These are phyloP conservation scores for Phylloscopus trochilus DNA, from an alignment of 2,113 vertebrate species.

Conservation along the genomic window DNA sequence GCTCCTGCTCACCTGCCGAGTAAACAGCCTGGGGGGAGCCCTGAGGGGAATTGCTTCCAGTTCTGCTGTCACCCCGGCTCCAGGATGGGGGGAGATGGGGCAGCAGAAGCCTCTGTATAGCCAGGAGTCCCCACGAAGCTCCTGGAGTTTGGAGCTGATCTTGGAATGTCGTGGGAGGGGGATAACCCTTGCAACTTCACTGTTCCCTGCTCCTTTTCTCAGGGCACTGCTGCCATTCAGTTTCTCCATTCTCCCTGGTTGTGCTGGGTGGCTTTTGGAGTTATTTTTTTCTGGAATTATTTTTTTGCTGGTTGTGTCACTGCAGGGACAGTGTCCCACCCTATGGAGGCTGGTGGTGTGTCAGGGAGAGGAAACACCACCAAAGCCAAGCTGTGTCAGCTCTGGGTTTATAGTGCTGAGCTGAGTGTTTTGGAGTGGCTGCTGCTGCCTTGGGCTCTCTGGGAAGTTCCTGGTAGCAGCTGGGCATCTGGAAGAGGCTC, in stretches of 20 bases:
- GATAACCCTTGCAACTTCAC: background rate
- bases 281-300: background rate
- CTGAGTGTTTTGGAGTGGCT: background rate
- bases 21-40: background rate
- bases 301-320: background rate
- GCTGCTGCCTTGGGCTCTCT: background rate
- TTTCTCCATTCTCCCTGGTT: background rate
- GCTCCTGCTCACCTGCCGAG: background rate
- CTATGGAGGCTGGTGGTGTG: background rate
- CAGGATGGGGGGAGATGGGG: background rate
- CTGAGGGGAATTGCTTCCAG: background rate
- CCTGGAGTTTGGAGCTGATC: background rate
- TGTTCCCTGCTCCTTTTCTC: background rate
- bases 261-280: background rate
- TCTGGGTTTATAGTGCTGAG: background rate
- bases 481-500: background rate
- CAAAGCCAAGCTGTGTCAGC: background rate
- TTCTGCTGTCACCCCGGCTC: background rate
- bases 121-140: background rate
- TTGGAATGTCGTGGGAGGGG: rapidly evolving
- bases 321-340: background rate
- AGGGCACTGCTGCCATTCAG: background rate
- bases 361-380: background rate
- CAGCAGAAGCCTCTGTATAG: background rate
- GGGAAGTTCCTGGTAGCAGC: background rate